Base-by-base conservation (phyloP, 2,113 vertebrate species). In the Paradisaea rubra region DNA sequence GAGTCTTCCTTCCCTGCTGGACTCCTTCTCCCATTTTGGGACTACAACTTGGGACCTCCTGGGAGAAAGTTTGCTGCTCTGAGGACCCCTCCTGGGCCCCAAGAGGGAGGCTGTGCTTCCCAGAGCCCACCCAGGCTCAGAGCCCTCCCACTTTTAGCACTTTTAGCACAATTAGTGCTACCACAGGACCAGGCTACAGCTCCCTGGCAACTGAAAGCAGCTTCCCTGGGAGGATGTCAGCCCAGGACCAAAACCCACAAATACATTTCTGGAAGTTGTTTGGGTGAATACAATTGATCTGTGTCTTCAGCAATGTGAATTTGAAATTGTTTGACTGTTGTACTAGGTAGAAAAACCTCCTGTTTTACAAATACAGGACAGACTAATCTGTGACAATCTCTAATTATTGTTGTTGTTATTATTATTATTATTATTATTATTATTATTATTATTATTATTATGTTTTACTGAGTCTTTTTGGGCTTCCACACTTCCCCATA, bases 201-300 rank as follows among this genome's bases (percentile, higher is more conserved):
- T 80, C 69, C 33, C 45, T 72, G 88, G 70, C 64, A 91, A 19
- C 69, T 88, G 68, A 44, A 91, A 61, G 47, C 47, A 77, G 73
- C 71, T 91, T 94, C 84, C 47, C 39, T 68, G 79, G 84, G 94
- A 96, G 39, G 49, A 44, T 33, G 44, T 79, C 52, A 94, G 44
- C 72, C 70, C 65, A 60, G 54, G 65, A 87, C 31, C 61, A 95
- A 80, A 95, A 89, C 73, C 81, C 70, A 94, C 56, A 94, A 83
- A 91, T 15, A 70, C 28, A 84, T 95, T 95, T 93, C 93, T 90
- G 54, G 78, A 49, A 85, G 65, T 66, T 93, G 49, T 95, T 86
- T 82, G 64, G 84, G 89, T 90, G 33, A 91, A 90, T 83, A 60
- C 60, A 45, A 89, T 86, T 93, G 89, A 83, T 86, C 35, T 10